Percentiles rank a stretch among this genome's conserved stretches.
These are phyloP conservation scores for Octodon degus DNA, from an alignment of 2,113 vertebrate genomes.

Conservation along the genomic window DNA sequence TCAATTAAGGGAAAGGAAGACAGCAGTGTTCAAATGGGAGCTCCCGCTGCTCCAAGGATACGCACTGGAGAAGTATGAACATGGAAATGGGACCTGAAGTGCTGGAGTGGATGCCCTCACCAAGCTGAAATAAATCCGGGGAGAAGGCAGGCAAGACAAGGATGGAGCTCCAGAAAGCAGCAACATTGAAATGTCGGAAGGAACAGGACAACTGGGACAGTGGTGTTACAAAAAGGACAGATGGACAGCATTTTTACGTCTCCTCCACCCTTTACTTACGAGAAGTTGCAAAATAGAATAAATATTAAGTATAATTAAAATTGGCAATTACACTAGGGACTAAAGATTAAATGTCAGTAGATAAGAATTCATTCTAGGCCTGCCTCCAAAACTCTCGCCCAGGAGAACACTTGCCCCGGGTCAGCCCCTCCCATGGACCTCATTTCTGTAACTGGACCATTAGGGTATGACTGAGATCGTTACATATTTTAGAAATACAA, in stretches of 20 bases:
- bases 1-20: background rate
- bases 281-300: background rate
- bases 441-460: background rate
- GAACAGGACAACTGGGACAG: background rate
- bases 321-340: background rate
- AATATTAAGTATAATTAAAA: background rate
- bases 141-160: background rate
- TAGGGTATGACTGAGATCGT: background rate
- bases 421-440: too few species aligned
- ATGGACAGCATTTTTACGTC: background rate
- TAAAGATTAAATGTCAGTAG: background rate
- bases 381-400: background rate
- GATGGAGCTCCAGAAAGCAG: background rate
- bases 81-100: background rate
- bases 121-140: background rate
- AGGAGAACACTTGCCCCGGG: accelerated
- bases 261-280: background rate
- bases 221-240: background rate
- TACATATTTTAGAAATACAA: background rate
- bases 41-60: background rate
- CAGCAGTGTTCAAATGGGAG: constrained; percentile 3
- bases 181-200: background rate
- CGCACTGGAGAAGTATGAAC: background rate
- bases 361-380: background rate
- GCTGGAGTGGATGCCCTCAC: background rate